Conservation (phyloP, 2,113 vertebrate species). For the Ophthalmolycus amberensis region DNA sequence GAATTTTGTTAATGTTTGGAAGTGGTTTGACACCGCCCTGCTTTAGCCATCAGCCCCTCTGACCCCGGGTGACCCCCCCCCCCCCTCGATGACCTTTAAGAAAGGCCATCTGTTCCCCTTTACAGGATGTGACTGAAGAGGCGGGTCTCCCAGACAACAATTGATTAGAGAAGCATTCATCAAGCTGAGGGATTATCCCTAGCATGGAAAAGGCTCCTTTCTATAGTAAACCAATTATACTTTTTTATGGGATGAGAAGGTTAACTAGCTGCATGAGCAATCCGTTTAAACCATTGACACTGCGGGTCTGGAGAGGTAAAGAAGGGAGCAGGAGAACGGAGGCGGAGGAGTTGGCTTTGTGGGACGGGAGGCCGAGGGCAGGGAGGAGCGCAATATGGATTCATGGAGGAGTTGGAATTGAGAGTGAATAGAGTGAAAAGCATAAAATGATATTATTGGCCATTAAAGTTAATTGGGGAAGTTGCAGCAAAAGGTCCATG, state of each 20-base stretch:
- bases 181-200: constrained; percentile 94
- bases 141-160: constrained; percentile 90
- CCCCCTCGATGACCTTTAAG: constrained; percentile 90
- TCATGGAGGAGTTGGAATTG: constrained; percentile 58
- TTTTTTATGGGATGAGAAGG: constrained; percentile 90
- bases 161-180: constrained; percentile 98
- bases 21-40: constrained; percentile 85
- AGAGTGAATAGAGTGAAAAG: constrained; percentile 68
- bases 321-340: constrained; percentile 51
- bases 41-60: constrained; percentile 91
- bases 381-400: constrained; percentile 56
- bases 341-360: constrained; percentile 44
- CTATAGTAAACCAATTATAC: constrained; percentile 95
- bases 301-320: constrained; percentile 68
- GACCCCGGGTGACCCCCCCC: constrained; percentile 86
- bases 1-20: constrained; percentile 77
- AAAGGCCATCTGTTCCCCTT: constrained; percentile 95
- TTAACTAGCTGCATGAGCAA: constrained; percentile 85
- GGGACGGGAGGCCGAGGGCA: constrained; percentile 33
- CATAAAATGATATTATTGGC: constrained; percentile 80
- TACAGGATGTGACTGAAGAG: constrained; percentile 90
- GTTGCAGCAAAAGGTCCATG: constrained; percentile 68
- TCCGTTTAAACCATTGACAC: constrained; percentile 82
- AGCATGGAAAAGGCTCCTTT: constrained; percentile 84
- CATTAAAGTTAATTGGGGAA: constrained; percentile 85